Evolutionary conservation across 1,140 invertebrate genomes (phyloP).

Genomic region (Cryptotermes secundus): DNA sequence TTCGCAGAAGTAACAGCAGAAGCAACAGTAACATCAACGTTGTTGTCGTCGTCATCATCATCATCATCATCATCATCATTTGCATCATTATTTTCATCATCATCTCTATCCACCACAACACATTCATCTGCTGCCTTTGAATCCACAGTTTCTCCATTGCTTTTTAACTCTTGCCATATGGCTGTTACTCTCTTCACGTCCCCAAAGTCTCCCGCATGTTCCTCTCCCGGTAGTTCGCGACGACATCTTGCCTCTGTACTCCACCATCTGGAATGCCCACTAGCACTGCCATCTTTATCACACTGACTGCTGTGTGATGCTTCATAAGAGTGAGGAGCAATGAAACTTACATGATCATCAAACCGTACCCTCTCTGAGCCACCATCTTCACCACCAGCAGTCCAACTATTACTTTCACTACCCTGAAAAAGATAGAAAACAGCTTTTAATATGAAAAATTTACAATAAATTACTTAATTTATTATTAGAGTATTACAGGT

Average conservation of each 20-base stretch:
- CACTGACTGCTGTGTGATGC: background rate
- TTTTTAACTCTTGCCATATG: background rate
- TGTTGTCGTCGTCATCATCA: background rate
- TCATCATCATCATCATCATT: background rate
- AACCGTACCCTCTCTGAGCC: conserved; percentile 53
- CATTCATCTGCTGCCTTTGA: background rate
- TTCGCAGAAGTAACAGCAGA: background rate
- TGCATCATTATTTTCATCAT: background rate
- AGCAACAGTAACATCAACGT: background rate
- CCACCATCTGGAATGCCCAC: background rate
- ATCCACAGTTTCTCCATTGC: background rate
- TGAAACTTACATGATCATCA: conserved; percentile 48
- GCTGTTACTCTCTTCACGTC: background rate
- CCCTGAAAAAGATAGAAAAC: conserved; percentile 45
- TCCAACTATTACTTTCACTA: conserved; percentile 50
- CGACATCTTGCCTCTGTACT: background rate
- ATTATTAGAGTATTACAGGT: too few relatives aligned
- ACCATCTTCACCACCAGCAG: conserved; percentile 55
- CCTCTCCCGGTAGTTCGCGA: background rate
- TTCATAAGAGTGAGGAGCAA: conserved; percentile 37
- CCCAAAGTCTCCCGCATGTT: background rate
- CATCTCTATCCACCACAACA: background rate
- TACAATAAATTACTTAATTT: too few relatives aligned
- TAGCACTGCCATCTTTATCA: background rate
- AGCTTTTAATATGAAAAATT: too few relatives aligned